A percentile compares a stretch with the other conserved stretches of the same genome.
phyloP scores from a whole-genome alignment of 2,797 vertebrate species.

The Sphaeramia orbicularis region DNA sequence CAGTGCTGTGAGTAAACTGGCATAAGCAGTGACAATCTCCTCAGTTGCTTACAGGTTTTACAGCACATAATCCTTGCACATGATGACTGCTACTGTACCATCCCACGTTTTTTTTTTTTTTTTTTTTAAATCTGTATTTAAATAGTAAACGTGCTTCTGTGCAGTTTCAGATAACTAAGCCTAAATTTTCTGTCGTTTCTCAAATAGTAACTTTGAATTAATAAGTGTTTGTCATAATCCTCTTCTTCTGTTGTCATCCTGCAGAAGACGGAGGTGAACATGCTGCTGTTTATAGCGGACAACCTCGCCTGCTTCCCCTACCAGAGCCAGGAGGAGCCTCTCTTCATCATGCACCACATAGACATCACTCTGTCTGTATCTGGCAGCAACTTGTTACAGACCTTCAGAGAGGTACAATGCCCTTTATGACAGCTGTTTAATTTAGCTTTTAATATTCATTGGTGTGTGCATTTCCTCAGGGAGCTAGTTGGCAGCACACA shows the following conservation, averaged over 20 bases:
- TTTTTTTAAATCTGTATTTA: no score
- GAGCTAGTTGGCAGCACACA: neutral
- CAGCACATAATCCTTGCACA: no score
- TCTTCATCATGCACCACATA: constrained; percentile 99
- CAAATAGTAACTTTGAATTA: no score
- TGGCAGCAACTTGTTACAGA: constrained; percentile 96
- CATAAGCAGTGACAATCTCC: constrained; percentile 14
- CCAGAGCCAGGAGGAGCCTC: constrained; percentile 96
- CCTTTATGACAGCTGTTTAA: neutral
- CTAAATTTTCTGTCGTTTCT: no score
- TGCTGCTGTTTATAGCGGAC: constrained; percentile 97
- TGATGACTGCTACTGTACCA: neutral
- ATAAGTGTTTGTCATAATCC: neutral
- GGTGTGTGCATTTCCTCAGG: neutral
- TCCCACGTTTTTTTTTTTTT: no score
- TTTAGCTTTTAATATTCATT: neutral
- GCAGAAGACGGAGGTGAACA: constrained; percentile 96
- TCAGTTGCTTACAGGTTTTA: neutral
- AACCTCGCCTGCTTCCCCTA: constrained; percentile 97
- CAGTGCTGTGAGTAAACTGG: constrained; percentile 90
- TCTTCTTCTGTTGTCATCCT: constrained; percentile 20
- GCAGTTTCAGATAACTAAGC: no score
- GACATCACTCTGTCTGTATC: constrained; percentile 97
- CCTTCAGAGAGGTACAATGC: constrained; percentile 93
- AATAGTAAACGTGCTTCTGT: no score